Percentiles rank a stretch among this genome's conserved stretches.
phyloP scores from a whole-genome alignment of 1,140 invertebrate genomes.

The Chrysoperla carnea region DNA sequence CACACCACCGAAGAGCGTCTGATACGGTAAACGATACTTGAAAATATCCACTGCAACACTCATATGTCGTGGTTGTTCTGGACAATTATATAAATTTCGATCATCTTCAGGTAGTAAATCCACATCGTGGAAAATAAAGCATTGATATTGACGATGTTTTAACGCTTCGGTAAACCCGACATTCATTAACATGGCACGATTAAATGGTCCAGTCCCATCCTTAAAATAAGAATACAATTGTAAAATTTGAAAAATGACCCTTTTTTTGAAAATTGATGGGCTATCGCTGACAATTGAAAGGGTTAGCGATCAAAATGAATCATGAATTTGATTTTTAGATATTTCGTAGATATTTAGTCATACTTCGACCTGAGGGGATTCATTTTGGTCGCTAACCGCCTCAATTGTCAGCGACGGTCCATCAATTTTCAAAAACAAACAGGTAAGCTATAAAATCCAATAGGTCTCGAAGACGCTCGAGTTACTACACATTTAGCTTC shows the following conservation, averaged over 20 bases:
- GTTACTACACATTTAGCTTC: no score
- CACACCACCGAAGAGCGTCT: slow-evolving; percentile 76
- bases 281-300: no score
- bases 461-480: no score
- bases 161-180: slow-evolving; percentile 80
- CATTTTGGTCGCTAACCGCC: no score
- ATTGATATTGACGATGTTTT: slow-evolving; percentile 60
- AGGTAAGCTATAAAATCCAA: no score
- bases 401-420: no score
- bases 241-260: not conserved
- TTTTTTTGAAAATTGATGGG: no score
- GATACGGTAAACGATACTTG: slow-evolving; percentile 77
- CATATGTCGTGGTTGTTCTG: slow-evolving; percentile 83
- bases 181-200: slow-evolving; percentile 87
- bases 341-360: no score
- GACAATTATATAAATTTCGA: slow-evolving; percentile 79
- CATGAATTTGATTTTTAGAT: no score
- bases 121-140: slow-evolving; percentile 93
- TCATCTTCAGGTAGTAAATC: slow-evolving; percentile 88
- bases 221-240: slow-evolving; percentile 9
- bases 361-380: no score
- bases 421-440: no score
- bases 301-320: no score
- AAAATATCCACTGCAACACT: slow-evolving; percentile 85
- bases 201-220: slow-evolving; percentile 53